Conservation (phyloP, 2,113 vertebrate species). For the Aegypius monachus region DNA sequence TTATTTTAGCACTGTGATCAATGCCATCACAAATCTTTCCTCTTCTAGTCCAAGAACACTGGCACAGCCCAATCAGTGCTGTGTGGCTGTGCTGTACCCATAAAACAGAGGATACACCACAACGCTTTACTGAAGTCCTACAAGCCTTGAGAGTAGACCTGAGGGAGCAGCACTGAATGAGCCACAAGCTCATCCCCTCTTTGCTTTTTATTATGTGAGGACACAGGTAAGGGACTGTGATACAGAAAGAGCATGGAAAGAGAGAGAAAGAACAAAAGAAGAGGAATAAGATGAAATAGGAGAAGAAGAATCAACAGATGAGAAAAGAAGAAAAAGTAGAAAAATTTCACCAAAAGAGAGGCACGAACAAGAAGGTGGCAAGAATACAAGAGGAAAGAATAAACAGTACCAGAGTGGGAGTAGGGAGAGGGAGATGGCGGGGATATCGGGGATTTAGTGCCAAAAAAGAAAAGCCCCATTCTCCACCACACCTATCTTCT, state of each 20-base stretch:
- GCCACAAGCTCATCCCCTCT: background rate
- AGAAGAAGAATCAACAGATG: background rate
- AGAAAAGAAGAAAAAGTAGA: background rate
- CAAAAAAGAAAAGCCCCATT: background rate
- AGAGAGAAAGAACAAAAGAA: background rate
- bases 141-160: background rate
- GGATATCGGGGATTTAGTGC: background rate
- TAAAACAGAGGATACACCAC: background rate
- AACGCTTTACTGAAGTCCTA: background rate
- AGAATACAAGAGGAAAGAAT: background rate
- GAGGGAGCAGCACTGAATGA: background rate
- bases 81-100: background rate
- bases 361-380: background rate
- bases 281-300: background rate
- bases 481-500: background rate
- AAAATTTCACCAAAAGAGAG: background rate
- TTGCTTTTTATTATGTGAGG: background rate
- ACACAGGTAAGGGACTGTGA: background rate
- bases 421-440: background rate
- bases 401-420: background rate
- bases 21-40: conserved; percentile 11
- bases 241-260: background rate
- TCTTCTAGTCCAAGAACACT: background rate
- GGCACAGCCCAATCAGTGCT: background rate
- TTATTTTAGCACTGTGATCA: conserved; percentile 51